Conservation (phyloP, 2,888 invertebrate genomes). For the Opisthograptis luteolata region DNA sequence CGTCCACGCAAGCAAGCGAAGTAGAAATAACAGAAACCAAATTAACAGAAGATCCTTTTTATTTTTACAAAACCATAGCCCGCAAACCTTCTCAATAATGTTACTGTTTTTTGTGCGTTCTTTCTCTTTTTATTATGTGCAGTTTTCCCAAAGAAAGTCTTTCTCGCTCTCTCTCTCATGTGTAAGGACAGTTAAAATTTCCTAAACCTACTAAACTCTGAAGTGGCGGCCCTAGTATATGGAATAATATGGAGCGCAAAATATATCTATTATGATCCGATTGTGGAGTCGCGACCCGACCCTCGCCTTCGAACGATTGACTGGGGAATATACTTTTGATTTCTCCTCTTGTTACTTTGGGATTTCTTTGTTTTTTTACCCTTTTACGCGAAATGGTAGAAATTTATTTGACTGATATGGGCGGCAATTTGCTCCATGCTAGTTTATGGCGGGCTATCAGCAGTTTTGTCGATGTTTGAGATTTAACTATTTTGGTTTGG, state of each 20-base stretch:
- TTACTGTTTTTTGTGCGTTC: no score
- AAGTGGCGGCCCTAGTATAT: slow-evolving; percentile 26
- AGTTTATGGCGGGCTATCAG: slow-evolving; percentile 12
- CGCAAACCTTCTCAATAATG: no score
- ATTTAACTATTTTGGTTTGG: no score
- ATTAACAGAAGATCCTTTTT: no score
- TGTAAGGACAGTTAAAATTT: no score
- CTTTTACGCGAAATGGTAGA: slow-evolving; percentile 21
- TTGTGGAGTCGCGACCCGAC: slow-evolving; percentile 57
- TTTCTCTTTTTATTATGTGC: no score
- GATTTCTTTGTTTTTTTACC: slow-evolving; percentile 45
- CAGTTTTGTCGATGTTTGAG: slow-evolving; percentile 9
- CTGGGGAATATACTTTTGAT: slow-evolving; percentile 58
- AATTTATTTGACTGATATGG: slow-evolving; percentile 28
- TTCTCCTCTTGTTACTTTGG: slow-evolving; percentile 58
- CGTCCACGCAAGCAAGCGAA: no score
- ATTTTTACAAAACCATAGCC: no score
- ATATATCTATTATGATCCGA: slow-evolving; percentile 79
- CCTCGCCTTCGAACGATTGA: slow-evolving; percentile 70
- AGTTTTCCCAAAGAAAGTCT: no score
- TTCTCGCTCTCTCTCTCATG: neutral
- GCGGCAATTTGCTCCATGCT: slow-evolving; percentile 19
- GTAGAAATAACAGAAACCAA: no score
- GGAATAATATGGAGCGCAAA: slow-evolving; percentile 47
- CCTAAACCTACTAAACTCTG: no score